These are phyloP conservation scores for Plutella xylostella DNA, from an alignment of 2,888 invertebrate species.

Conservation along the genomic window DNA sequence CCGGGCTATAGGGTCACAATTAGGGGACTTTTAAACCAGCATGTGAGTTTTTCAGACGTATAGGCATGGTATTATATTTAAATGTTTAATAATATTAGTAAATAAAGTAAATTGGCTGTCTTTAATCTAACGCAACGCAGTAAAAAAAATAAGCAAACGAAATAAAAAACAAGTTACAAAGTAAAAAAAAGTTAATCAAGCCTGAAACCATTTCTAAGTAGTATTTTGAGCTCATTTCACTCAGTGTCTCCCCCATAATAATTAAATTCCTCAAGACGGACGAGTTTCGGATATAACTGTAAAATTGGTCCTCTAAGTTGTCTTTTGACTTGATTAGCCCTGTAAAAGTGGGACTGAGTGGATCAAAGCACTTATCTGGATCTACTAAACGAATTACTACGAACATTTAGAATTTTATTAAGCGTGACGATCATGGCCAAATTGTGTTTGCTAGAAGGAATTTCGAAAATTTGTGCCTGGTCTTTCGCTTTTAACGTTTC, in stretches of 20 bases:
- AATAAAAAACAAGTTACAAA: too few species aligned
- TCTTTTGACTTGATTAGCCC: slow-evolving; percentile 7
- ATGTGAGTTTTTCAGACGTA: too few species aligned
- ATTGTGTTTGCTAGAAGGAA: too few species aligned
- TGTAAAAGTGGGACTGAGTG: slow-evolving; percentile 16
- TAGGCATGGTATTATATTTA: too few species aligned
- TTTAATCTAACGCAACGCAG: too few species aligned
- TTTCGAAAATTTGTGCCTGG: too few species aligned
- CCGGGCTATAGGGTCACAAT: slow-evolving; percentile 16
- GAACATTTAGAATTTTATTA: slow-evolving; percentile 24
- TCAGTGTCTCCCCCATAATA: slow-evolving; percentile 15
- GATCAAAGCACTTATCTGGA: slow-evolving; percentile 28
- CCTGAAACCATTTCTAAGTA: background rate
- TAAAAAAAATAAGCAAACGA: too few species aligned
- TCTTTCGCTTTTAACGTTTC: too few species aligned
- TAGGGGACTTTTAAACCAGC: too few species aligned
- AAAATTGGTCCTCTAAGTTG: slow-evolving; percentile 6
- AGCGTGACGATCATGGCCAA: too few species aligned
- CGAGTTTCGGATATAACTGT: slow-evolving; percentile 25
- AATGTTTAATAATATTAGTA: too few species aligned
- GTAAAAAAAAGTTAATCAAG: background rate
- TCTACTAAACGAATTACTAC: slow-evolving; percentile 24
- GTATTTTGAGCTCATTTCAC: background rate
- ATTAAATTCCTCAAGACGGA: slow-evolving; percentile 28
- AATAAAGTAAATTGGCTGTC: too few species aligned